Evolutionary conservation across 2,113 vertebrate species (phyloP), one percentile per base, ranked within the genome.

Genomic region (Channa maculata): DNA sequence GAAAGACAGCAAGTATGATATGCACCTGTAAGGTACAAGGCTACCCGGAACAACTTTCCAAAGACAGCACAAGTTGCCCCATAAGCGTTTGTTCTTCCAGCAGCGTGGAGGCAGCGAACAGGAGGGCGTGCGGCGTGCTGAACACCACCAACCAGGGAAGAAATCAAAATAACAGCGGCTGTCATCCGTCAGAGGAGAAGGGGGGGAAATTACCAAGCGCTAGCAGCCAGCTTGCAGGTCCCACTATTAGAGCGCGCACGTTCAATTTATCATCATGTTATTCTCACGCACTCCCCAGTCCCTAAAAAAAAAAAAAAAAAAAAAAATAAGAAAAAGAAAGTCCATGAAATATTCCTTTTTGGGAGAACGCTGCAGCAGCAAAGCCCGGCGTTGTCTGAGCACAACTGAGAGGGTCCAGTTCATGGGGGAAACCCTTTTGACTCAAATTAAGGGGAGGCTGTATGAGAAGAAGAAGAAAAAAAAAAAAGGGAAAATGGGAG

Each of bases 341-440:
- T 84, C 75, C 83, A 63, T 64, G 59, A 62, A 77, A 84, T 86
- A 91, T 69, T 89, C 91, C 92, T 59, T 38, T 8, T 48, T 51
- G 58, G 74, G 45, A 77, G 48, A 58, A 61, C 11, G 60, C 66
- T 49, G 83, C 64, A 50, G 78, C 68, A 69, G 71, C 83, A 79
- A 65, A 80, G 71, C 76, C 50, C 68, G 36, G 53, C 74, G 79
- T 76, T 66, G 73, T 80, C 77, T 77, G 75, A 58, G 80, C 80
- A 50, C 68, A 75, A 86, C 52, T 79, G 86, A 85, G 84, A 85
- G 80, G 85, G 88, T 92, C 93, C 87, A 84, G 89, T 92, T 89
- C 82, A 82, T 71, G 67, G 80, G 88, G 90, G 86, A 52, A 65
- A 79, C 86, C 83, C 85, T 92, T 91, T 89, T 90, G 93, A 92